Evolutionary conservation across 2,888 invertebrate genomes (phyloP).

Genomic region (Polydesmus complanatus): DNA sequence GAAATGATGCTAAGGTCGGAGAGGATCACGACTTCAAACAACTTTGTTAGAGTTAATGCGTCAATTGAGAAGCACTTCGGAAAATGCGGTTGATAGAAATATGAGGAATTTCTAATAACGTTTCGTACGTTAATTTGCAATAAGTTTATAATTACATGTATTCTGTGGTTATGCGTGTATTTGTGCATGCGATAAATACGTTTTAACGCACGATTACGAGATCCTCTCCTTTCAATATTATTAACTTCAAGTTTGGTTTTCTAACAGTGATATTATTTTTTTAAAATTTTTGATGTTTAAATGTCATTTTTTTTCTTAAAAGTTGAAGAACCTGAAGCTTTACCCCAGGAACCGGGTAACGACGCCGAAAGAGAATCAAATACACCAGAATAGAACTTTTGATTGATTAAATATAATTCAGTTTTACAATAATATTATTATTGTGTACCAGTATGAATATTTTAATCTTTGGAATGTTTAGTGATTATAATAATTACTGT

Average conservation of each 20-base stretch:
- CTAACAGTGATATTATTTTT: not conserved
- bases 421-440: too few species aligned
- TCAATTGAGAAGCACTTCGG: slow-evolving; percentile 5
- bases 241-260: not conserved
- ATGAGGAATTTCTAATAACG: not conserved
- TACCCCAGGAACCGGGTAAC: too few species aligned
- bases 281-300: not conserved
- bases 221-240: not conserved
- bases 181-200: not conserved
- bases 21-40: slow-evolving; percentile 5
- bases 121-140: not conserved
- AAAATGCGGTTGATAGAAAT: not conserved
- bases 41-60: slow-evolving; percentile 5
- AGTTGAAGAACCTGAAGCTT: too few species aligned
- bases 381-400: too few species aligned
- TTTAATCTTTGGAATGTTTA: too few species aligned
- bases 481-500: too few species aligned
- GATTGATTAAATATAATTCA: too few species aligned
- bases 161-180: not conserved
- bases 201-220: not conserved
- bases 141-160: not conserved
- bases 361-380: too few species aligned
- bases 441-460: too few species aligned
- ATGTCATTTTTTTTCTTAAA: too few species aligned
- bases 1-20: not conserved